Evolutionary conservation across 2,113 vertebrate species (phyloP), one percentile per base, ranked within the genome.

Genomic region (Aepyceros melampus): DNA sequence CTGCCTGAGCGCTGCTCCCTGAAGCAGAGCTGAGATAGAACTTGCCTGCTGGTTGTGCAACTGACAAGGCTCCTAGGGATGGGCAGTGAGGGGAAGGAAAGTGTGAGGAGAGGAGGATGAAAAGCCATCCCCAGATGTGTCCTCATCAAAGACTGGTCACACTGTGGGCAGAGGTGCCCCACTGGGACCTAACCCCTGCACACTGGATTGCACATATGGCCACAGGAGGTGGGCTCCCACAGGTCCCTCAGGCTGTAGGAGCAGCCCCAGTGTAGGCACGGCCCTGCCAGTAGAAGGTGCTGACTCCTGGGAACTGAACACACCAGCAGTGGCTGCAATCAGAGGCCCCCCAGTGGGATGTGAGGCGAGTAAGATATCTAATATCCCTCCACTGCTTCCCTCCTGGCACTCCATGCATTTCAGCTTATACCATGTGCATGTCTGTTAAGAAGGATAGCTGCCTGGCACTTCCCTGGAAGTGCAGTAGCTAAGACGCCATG

Each of bases 51-150:
- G 19, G 29, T 23, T 29, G 27, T 92, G 43, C 7, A 25, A 49
- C 33, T 23, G 58, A 71, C 56, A 79, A 58, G 51, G 10, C 16
- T 40, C 47, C 29, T 55, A 55, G 36, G 74, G 11, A 86, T 14
- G 25, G 21, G 36, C 60, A 83, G 47, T n/a, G 45, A 91, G 53
- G 31, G 16, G 15, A 74, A 89, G 23, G 49, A 7, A 16, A 51
- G 8, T 0, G 0, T 23, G 19, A 89, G 56, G 21, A 1, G 23
- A 2, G 33, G 25, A 33, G 40, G 33, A 64, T 33, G 47, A 40
- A 64, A 40, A 87, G 94, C 47, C 36, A 36, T 14, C 27, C 10
- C 6, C 56, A 83, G n/a, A 45, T 17, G 2, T 6, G 6, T 56
- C 40, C 9, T 16, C 33, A 43, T 36, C 62, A 49, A 2, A 15